Base-by-base conservation (phyloP, 2,797 vertebrate genomes). In the Phaenicophaeus curvirostris region DNA sequence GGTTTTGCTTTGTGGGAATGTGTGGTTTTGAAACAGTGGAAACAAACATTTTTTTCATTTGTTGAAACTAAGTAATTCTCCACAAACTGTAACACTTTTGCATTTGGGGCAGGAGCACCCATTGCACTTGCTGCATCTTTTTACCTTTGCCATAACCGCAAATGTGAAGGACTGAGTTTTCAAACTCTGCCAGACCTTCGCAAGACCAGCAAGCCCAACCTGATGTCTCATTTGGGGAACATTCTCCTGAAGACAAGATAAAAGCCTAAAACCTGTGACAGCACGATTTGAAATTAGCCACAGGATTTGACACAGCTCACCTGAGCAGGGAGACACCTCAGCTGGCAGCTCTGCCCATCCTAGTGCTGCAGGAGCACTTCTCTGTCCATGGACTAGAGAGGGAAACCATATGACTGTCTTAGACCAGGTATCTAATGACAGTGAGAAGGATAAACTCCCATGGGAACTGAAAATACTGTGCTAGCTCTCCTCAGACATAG, bases 341-440 rank as follows among this genome's bases (percentile, higher is more conserved):
- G 46, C 74, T 54, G 65, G 75, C 89, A 95, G 85, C 72, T 89
- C 67, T 72, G 81, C 94, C 84, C 87, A 73, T 31, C 23, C 15
- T 13, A n/a, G 72, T 13, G 1, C 50, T 80, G 77, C 85, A 92
- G 78, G 37, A 93, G 10, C 65, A 50, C 72, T 65, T 51, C 66
- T 59, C 48, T 28, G 51, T 33, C 41, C 10, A 3, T 3, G 10
- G 41, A 14, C n/a, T 25, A 57, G 24, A 59, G 50, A 74, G 27
- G 46, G 19, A 90, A 93, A 71, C 4, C 15, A 77, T 92, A 42
- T 0, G 8, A n/a, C 35, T 6, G 3, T 55, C 6, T 2, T 20
- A 72, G 73, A 39, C 3, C 18, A 46, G 68, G 63, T 8, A 1
- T 63, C 53, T 71, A 27, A 68, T 41, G 37, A 58, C 72, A 50